Base-by-base conservation (phyloP, 2,888 invertebrate species). In the Archaeoteleia sp. region DNA sequence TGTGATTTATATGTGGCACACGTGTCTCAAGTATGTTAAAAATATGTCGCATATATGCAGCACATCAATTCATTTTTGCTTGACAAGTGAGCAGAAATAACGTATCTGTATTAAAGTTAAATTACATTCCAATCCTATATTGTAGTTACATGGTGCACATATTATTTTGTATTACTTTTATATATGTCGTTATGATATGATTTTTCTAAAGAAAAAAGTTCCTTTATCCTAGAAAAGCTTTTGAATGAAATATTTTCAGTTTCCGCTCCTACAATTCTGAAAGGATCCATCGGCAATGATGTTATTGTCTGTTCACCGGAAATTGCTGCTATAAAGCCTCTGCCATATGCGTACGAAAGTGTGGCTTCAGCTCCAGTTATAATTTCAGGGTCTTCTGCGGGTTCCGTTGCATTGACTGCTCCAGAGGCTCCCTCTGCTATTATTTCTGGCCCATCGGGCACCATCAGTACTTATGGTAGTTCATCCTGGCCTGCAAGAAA, bases 361-460 rank as follows among this genome's bases (percentile, higher is more conserved):
- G 14, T 30, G 15, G n/a, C 30, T 17, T 30, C 29, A 2, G 9
- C 2, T 9, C 61, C 65, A 20, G 48, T 71, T 13, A 61, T 67
- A 13, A 65, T 74, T 57, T 69, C 73, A 14, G 71, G 72, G 43
- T 66, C 74, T 51, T 68, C 72, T 23, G 61, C 70, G 14, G 73
- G 66, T 39, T 65, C 68, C 12, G 67, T 65, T 54, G 70, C 73
- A 43, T 68, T 73, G 14, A 49, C 77, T 40, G 55, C 70, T 23
- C 71, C 73, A 2, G 15, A 49, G n/a, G 62, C 67, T 15, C 65
- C 72, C n/a, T 32, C 72, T 6, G 55, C 72, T 23, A 34, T 75
- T 12, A 57, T 79, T 51, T 66, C 67, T 37, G 80, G 74, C 13
- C 73, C 73, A 29, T 68, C 77, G 4, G 75, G 73, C 8, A 72